Conservation (phyloP, 1,140 invertebrate genomes). For the Sycophila sp. region DNA sequence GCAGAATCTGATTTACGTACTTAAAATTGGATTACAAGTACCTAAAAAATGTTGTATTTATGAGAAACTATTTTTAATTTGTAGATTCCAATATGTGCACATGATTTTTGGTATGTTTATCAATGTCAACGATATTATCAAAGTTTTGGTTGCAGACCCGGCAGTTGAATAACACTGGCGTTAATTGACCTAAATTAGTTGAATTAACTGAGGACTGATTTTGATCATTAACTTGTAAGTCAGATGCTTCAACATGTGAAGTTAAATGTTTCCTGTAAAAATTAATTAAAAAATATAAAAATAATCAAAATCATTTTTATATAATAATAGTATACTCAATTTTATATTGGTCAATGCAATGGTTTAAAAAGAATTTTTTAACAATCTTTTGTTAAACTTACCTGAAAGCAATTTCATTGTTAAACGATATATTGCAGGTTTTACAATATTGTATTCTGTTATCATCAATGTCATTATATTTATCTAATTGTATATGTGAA, state of each 20-base stretch:
- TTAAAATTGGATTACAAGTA: too few species aligned
- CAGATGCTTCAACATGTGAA: slow-evolving; percentile 39
- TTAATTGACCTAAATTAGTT: slow-evolving; percentile 39
- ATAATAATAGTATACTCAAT: too few species aligned
- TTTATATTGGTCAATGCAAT: not conserved
- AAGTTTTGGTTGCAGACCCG: slow-evolving; percentile 49
- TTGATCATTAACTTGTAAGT: slow-evolving; percentile 11
- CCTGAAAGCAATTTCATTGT: slow-evolving; percentile 46
- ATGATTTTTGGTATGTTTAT: slow-evolving; percentile 47
- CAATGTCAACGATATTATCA: slow-evolving; percentile 40
- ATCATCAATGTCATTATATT: slow-evolving; percentile 16
- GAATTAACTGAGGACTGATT: not conserved
- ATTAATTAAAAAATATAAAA: slow-evolving; percentile 1
- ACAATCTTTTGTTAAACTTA: slow-evolving; percentile 8
- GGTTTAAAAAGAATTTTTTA: not conserved
- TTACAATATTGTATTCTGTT: slow-evolving; percentile 21
- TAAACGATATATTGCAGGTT: slow-evolving; percentile 43
- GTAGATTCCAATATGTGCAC: not conserved
- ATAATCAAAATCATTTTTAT: not conserved
- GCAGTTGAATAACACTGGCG: slow-evolving; percentile 46
- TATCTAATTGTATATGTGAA: not conserved
- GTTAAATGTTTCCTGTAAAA: slow-evolving; percentile 45
- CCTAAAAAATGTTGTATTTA: too few species aligned
- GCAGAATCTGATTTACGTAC: too few species aligned
- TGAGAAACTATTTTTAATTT: not conserved